Percentiles rank a stretch among this genome's conserved stretches.
These are phyloP conservation scores for Heliconius charithonia DNA, from an alignment of 2,888 invertebrate species.

Conservation along the genomic window DNA sequence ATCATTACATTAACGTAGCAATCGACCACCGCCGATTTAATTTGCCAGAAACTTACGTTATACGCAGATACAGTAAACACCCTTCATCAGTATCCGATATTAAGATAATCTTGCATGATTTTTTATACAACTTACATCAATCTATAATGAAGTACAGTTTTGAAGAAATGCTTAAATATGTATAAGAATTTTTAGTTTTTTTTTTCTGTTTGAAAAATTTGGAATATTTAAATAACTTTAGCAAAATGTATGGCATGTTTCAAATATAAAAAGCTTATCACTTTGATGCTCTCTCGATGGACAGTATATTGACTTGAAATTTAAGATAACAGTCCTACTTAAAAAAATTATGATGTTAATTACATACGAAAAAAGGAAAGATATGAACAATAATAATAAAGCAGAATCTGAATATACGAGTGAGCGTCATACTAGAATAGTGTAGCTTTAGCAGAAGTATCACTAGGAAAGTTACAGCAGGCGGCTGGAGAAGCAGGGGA, in stretches of 20 bases:
- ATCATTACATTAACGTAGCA: slow-evolving; percentile 42
- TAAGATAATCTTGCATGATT: slow-evolving; percentile 32
- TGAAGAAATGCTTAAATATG: slow-evolving; percentile 4
- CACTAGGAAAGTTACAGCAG: slow-evolving; percentile 77
- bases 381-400: neutral
- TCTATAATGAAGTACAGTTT: slow-evolving; percentile 10
- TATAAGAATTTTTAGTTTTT: slow-evolving; percentile 1
- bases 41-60: slow-evolving; percentile 39
- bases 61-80: slow-evolving; percentile 43
- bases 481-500: slow-evolving; percentile 81
- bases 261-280: slow-evolving; percentile 23
- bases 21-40: slow-evolving; percentile 38
- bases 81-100: slow-evolving; percentile 45
- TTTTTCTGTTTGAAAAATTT: neutral
- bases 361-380: neutral
- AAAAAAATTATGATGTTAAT: neutral
- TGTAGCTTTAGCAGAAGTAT: slow-evolving; percentile 59
- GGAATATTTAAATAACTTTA: neutral
- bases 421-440: slow-evolving; percentile 42
- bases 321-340: neutral
- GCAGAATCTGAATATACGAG: slow-evolving; percentile 23
- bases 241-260: neutral
- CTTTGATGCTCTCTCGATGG: slow-evolving; percentile 33
- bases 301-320: neutral
- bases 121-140: slow-evolving; percentile 12